phyloP scores from a whole-genome alignment of 2,888 invertebrate genomes.

The Scaptomyza parva region DNA sequence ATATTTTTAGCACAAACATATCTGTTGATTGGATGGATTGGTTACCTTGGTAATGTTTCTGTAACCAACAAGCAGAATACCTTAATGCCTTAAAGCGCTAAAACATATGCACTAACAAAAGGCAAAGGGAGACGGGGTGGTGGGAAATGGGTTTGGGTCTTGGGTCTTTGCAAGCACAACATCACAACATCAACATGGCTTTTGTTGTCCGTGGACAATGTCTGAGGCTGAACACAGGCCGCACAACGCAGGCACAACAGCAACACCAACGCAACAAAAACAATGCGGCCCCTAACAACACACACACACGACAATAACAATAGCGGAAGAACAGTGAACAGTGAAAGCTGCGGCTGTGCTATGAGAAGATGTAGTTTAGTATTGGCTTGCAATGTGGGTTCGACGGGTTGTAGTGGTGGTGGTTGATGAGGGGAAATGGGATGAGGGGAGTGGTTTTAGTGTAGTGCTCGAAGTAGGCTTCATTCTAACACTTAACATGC shows the following conservation, averaged over 20 bases:
- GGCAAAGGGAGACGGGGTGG: not conserved
- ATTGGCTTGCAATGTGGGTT: conserved; percentile 1
- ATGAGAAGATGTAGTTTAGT: conserved; percentile 3
- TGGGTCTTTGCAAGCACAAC: conserved; percentile 39
- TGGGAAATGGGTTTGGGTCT: conserved; percentile 4
- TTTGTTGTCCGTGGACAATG: conserved; percentile 74
- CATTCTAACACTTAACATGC: conserved; percentile 79
- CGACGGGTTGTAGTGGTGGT: not conserved
- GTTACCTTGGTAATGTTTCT: conserved; percentile 23
- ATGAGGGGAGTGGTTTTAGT: conserved; percentile 10
- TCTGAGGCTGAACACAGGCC: conserved; percentile 43
- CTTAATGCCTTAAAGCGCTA: conserved; percentile 39
- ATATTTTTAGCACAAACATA: not conserved
- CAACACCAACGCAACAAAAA: conserved; percentile 47
- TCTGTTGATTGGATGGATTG: conserved; percentile 1
- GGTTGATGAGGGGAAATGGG: not conserved
- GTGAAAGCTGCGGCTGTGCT: conserved; percentile 15
- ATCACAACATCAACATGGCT: conserved; percentile 51
- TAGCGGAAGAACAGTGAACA: conserved; percentile 24
- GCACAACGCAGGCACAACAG: conserved; percentile 28
- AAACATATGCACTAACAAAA: not conserved
- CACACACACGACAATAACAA: conserved; percentile 16
- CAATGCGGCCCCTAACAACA: conserved; percentile 48
- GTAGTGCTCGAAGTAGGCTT: conserved; percentile 68
- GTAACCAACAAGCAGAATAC: conserved; percentile 7